Percentiles rank a stretch among this genome's conserved stretches.
phyloP scores from a whole-genome alignment of 2,113 vertebrate species.

The Donacobius atricapilla region DNA sequence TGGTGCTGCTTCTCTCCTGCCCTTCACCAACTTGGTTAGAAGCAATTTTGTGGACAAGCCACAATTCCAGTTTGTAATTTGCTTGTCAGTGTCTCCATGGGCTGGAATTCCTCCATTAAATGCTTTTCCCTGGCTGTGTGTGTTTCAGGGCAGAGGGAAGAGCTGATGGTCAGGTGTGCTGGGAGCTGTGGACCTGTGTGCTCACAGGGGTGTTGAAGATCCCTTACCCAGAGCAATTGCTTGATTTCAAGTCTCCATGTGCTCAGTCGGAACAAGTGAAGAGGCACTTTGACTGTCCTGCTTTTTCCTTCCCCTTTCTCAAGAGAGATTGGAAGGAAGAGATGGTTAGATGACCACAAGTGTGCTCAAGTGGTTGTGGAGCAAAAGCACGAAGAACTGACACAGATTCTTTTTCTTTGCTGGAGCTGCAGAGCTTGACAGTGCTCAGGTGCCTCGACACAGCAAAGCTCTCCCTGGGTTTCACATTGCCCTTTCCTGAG shows the following conservation, averaged over 20 bases:
- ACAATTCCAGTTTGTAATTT: not conserved
- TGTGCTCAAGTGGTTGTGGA: not conserved
- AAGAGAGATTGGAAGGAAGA: not conserved
- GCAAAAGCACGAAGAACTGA: not conserved
- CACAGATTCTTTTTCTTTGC: not conserved
- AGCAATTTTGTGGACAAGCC: not conserved
- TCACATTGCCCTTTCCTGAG: not conserved
- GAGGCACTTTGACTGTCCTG: not conserved
- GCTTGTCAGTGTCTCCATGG: not conserved
- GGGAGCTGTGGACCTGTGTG: not conserved
- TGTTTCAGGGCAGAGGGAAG: not conserved
- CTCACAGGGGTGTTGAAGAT: not conserved
- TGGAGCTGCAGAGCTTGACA: not conserved
- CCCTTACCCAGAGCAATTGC: not conserved
- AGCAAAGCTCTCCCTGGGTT: not conserved
- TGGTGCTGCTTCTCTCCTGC: not conserved
- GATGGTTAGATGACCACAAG: not conserved
- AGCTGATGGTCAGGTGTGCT: not conserved
- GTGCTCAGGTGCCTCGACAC: rapidly evolving
- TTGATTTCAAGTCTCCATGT: not conserved
- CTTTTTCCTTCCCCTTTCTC: not conserved
- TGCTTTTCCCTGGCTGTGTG: not conserved
- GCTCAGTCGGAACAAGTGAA: not conserved
- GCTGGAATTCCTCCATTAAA: not conserved
- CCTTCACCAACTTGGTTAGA: rapidly evolving